Evolutionary conservation across 2,888 invertebrate genomes (phyloP).

Genomic region (Lapara coniferarum): DNA sequence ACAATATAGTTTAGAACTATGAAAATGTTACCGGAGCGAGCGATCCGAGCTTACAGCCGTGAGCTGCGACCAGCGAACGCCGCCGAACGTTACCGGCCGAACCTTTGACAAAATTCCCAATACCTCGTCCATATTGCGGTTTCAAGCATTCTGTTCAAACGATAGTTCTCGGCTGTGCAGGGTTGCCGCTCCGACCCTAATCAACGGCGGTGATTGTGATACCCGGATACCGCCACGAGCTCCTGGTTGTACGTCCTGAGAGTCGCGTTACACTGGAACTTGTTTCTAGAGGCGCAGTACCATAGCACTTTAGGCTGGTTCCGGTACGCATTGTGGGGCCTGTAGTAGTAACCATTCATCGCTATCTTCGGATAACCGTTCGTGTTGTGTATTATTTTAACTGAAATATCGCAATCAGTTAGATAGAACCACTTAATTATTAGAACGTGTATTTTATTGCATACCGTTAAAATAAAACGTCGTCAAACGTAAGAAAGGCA

Average conservation of each 20-base stretch:
- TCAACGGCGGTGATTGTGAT: slow-evolving; percentile 59
- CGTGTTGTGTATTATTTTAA: slow-evolving; percentile 35
- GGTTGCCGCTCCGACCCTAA: background rate
- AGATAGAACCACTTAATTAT: slow-evolving; percentile 24
- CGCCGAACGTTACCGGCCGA: background rate
- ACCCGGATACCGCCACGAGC: slow-evolving; percentile 61
- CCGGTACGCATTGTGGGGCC: slow-evolving; percentile 76
- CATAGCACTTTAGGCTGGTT: slow-evolving; percentile 71
- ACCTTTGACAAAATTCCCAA: slow-evolving; percentile 1
- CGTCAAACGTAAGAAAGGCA: too few species aligned
- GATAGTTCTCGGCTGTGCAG: background rate
- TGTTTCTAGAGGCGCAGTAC: slow-evolving; percentile 71
- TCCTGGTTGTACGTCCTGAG: slow-evolving; percentile 65
- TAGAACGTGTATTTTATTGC: background rate
- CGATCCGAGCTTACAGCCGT: background rate
- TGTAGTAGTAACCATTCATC: slow-evolving; percentile 66
- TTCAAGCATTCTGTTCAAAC: slow-evolving; percentile 6
- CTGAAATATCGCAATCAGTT: slow-evolving; percentile 36
- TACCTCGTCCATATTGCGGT: background rate
- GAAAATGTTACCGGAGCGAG: background rate
- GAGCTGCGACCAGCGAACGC: background rate
- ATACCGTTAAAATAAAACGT: background rate
- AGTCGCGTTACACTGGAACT: slow-evolving; percentile 65
- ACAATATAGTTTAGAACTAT: background rate
- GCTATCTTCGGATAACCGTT: slow-evolving; percentile 73